Base-by-base conservation (phyloP, 1,140 invertebrate species). In the Triops cancriformis region DNA sequence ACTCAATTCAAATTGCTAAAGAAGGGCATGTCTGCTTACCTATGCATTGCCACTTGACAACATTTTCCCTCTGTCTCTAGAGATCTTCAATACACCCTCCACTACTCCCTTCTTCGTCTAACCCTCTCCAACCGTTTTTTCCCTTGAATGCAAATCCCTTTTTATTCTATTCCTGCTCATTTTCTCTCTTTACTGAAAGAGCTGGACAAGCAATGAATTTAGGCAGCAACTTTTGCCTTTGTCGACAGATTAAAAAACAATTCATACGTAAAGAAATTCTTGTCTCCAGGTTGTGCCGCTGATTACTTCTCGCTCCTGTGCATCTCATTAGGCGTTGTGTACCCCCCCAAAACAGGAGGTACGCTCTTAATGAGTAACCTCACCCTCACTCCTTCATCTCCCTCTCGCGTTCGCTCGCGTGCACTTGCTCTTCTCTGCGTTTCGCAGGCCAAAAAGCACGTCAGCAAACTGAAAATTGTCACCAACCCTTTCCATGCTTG, bases 281-380 rank as follows among this genome's bases (percentile, higher is more conserved):
- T 23, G 14, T 64, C 18, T 23, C 51, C 51, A 64, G 51, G 51
- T 64, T 64, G 14, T 9, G 31, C 51, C 18, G 14, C 51, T 64
- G 51, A 64, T 64, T 64, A 64, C 51, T 64, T 64, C 51, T 64
- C 51, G 51, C 51, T 64, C 51, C 51, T 23, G 51, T 64, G 51
- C 51, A 64, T 64, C 51, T 64, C 51, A 64, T 64, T 64, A 64
- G 51, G 51, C 10, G n/a, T 64, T 4, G 10, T 18, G 18, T 64
- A 23, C 14, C 23, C 18, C 51, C 23, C 14, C 14, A 64, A 64
- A 10, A 14, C 51, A 14, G 51, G 31, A 37, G 23, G 51, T 64
- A 64, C 51, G 51, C 10, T 18, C 51, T 64, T 64, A 64, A 64
- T 64, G 51, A 64, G 51, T 37, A 37, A 37, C 31, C 31, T 37